phyloP scores from a whole-genome alignment of 1,140 invertebrate genomes.

The Lepidotrigona ventralis region DNA sequence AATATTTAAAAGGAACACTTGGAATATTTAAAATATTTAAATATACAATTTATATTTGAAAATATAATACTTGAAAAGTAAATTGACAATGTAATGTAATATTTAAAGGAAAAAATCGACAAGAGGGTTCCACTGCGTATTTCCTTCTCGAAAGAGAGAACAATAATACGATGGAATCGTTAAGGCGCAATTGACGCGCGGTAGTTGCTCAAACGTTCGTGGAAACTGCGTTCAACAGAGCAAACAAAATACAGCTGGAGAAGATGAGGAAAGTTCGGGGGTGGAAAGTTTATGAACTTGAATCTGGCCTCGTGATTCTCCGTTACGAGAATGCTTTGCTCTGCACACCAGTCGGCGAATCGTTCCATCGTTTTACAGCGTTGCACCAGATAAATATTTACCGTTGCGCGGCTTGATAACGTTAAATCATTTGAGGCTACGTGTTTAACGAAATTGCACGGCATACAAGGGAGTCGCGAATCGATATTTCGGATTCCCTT shows the following conservation, averaged over 20 bases:
- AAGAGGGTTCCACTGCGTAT: neutral
- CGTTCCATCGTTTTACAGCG: conserved; percentile 9
- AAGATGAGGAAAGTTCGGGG: conserved; percentile 33
- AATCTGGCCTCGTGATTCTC: neutral
- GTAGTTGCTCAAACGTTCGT: neutral
- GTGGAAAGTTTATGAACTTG: conserved; percentile 29
- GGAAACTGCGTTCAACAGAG: conserved; percentile 2
- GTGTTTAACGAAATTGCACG: neutral
- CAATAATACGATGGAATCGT: neutral
- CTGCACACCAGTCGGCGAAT: neutral
- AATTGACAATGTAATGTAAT: too few relatives aligned
- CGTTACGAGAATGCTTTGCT: conserved; percentile 7
- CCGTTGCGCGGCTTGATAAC: neutral
- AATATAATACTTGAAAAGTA: too few relatives aligned
- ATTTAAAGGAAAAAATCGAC: neutral
- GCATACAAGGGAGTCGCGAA: neutral
- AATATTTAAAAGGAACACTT: too few relatives aligned
- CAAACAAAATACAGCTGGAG: conserved; percentile 16
- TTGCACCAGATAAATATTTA: conserved; percentile 12
- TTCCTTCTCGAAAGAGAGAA: neutral
- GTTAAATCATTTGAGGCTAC: neutral
- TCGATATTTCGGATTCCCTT: neutral
- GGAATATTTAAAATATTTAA: too few relatives aligned
- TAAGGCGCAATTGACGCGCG: neutral
- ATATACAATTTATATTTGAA: too few relatives aligned